phyloP scores from a whole-genome alignment of 2,113 vertebrate species.

The Falco punctatus region DNA sequence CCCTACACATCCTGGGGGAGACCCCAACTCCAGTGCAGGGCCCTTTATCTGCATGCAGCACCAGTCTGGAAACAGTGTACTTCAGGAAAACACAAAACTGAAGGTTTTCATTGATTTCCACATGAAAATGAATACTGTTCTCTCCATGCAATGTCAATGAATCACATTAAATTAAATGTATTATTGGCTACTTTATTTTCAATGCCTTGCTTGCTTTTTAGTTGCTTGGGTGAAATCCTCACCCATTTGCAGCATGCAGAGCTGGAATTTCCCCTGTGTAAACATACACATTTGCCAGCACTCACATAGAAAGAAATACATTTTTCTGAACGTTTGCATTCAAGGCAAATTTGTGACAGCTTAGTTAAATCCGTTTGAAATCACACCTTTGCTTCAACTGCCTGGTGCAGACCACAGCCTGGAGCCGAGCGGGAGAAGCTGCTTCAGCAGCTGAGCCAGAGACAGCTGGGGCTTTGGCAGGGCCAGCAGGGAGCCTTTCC shows the following conservation, averaged over 20 bases:
- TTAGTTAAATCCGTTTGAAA: neutral
- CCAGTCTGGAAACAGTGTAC: neutral
- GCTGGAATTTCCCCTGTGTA: neutral
- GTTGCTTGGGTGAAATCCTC: neutral
- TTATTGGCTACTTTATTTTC: neutral
- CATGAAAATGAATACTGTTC: neutral
- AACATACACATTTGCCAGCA: neutral
- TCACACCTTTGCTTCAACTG: neutral
- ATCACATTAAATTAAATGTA: neutral
- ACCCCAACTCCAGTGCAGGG: neutral
- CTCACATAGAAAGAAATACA: neutral
- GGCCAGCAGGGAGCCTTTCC: neutral
- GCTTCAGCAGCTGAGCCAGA: neutral
- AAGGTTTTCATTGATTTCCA: neutral
- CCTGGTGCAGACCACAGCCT: neutral
- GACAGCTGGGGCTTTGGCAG: constrained; percentile 38
- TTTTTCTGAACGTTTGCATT: neutral
- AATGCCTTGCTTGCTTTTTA: neutral
- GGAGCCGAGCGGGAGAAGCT: neutral
- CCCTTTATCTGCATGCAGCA: neutral
- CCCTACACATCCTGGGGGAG: accelerated
- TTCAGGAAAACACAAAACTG: neutral
- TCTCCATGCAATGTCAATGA: neutral
- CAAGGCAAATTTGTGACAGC: neutral
- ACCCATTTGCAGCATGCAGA: neutral